Conservation (phyloP, 2,113 vertebrate genomes). For the Tamias sibiricus region DNA sequence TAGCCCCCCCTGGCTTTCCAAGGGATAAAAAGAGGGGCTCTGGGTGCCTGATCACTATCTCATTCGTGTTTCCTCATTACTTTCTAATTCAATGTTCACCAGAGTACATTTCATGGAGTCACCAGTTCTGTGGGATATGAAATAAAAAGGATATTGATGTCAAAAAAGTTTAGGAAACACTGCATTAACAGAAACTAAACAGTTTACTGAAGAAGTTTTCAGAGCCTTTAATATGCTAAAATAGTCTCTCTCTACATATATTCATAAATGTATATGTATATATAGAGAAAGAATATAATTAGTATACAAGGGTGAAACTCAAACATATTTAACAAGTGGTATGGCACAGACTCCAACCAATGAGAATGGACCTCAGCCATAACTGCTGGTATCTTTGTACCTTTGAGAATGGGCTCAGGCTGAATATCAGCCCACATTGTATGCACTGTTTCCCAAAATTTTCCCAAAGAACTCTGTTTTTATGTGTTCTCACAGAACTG, state of each 20-base stretch:
- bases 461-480: slow-evolving; percentile 14
- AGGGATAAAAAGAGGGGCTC: not conserved
- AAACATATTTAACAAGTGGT: slow-evolving; percentile 56
- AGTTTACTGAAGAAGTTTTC: not conserved
- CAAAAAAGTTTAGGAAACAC: slow-evolving; percentile 62
- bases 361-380: slow-evolving; percentile 25
- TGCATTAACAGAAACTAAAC: slow-evolving; percentile 10
- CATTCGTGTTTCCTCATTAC: slow-evolving; percentile 18
- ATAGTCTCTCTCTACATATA: not conserved
- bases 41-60: not conserved
- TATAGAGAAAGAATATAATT: not conserved
- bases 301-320: not conserved
- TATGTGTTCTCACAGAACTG: slow-evolving; percentile 41
- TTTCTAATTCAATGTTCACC: slow-evolving; percentile 40
- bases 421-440: slow-evolving; percentile 29
- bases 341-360: not conserved
- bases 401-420: not conserved
- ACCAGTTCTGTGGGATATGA: slow-evolving; percentile 64
- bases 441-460: slow-evolving; percentile 50
- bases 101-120: slow-evolving; percentile 36
- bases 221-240: slow-evolving; percentile 15
- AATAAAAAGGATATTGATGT: slow-evolving; percentile 47
- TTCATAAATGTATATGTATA: not conserved
- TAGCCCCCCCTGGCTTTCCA: slow-evolving; percentile 6
- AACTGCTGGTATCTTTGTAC: not conserved